phyloP scores from a whole-genome alignment of 2,888 invertebrate species.

The Bembecia ichneumoniformis region DNA sequence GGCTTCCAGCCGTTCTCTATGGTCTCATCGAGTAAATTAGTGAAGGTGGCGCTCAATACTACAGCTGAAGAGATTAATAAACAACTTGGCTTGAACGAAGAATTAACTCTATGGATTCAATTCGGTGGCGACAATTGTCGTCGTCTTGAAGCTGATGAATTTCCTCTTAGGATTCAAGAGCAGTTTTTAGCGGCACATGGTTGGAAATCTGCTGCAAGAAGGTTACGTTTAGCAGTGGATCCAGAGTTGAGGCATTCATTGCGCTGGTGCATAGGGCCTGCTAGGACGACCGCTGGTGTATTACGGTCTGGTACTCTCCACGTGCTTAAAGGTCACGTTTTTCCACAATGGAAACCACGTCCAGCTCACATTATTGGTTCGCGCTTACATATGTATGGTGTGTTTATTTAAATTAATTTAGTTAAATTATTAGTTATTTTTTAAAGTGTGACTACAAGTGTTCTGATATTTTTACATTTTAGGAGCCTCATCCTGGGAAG shows the following conservation, averaged over 20 bases:
- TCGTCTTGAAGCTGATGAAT: constrained; percentile 68
- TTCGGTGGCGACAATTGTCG: constrained; percentile 70
- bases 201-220: constrained; percentile 71
- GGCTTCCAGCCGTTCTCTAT: constrained; percentile 64
- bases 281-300: constrained; percentile 56
- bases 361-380: constrained; percentile 74
- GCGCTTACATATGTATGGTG: constrained; percentile 72
- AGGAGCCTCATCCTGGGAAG: constrained; percentile 54
- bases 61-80: constrained; percentile 69
- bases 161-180: constrained; percentile 75
- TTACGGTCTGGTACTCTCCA: constrained; percentile 64
- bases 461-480: constrained; percentile 14
- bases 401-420: constrained; percentile 7
- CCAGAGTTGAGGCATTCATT: constrained; percentile 75
- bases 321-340: constrained; percentile 77
- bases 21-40: constrained; percentile 67
- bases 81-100: constrained; percentile 60
- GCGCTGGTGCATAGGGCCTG: constrained; percentile 75
- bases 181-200: constrained; percentile 73
- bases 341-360: constrained; percentile 78
- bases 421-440: constrained; percentile 6
- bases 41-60: constrained; percentile 71
- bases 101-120: constrained; percentile 68
- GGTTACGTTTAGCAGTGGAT: constrained; percentile 76
- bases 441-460: constrained; percentile 1